A percentile compares a stretch with the other conserved stretches of the same genome.
phyloP scores from a whole-genome alignment of 2,888 invertebrate genomes.

The Heteropelma amictum region DNA sequence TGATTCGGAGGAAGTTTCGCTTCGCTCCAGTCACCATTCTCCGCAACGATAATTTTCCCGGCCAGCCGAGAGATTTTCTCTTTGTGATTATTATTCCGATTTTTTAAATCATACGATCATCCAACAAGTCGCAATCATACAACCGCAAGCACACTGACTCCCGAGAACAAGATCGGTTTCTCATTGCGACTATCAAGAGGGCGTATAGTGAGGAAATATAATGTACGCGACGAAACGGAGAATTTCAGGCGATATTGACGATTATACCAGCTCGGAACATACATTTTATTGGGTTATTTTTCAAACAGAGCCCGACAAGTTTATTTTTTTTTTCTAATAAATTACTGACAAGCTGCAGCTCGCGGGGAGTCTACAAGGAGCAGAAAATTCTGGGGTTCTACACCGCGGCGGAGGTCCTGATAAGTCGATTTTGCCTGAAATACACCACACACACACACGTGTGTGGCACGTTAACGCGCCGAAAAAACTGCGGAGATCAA shows the following conservation, averaged over 20 bases:
- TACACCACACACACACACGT: no score
- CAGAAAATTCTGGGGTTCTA: no score
- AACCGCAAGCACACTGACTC: slow-evolving; percentile 8
- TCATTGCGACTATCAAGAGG: slow-evolving; percentile 9
- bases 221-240: background rate
- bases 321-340: no score
- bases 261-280: background rate
- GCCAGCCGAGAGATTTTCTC: slow-evolving; percentile 46
- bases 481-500: background rate
- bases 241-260: background rate
- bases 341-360: no score
- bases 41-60: slow-evolving; percentile 37
- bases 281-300: background rate
- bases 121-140: background rate
- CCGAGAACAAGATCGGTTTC: slow-evolving; percentile 19
- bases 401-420: background rate
- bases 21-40: background rate
- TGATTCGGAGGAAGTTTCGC: slow-evolving; percentile 14
- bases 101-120: background rate
- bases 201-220: slow-evolving; percentile 8
- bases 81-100: slow-evolving; percentile 15
- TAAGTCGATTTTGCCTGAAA: slow-evolving; percentile 3
- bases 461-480: no score
- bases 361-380: no score
- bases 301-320: no score